Base-by-base conservation (phyloP, 2,113 vertebrate species). In the Calyptommatus sinebrachiatus region DNA sequence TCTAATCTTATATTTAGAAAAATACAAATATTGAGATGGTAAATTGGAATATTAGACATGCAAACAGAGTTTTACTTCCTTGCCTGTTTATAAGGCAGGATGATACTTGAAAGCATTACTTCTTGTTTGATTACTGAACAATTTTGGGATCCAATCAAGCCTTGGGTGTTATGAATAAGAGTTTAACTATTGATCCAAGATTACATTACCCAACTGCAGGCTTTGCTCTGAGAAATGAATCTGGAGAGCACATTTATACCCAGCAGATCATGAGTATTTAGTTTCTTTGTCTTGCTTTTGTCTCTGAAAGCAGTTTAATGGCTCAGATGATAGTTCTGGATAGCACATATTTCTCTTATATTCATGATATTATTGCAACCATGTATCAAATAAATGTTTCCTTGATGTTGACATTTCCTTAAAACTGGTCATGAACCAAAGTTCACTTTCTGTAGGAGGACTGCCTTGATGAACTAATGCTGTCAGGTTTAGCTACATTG, bases 141-240 rank as follows among this genome's bases (percentile, higher is more conserved):
- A 66, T 53, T 67, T 63, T 7, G 71, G 7, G n/a, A 41, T 63
- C 41, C 11, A 71, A 71, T 48, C 68, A 63, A 63, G n/a, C 35
- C 45, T 46, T 46, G 70, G 63, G n/a, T 48, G n/a, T 71, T 63
- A 63, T 79, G 46, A 71, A 71, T 79, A 22, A 21, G 69, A 62
- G 21, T 62, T 79, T 79, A 79, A 79, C 57, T 20, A 71, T 29
- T 73, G 78, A 35, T 8, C 65, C 22, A 66, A 66, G 22, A 66
- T 73, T 80, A 66, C 12, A 76, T 48, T 75, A 53, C 57, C 48
- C 21, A 16, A 76, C 48, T 75, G 35, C 11, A 46, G 72, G 11
- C 63, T 68, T 28, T 81, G 41, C 28, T 70, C 28, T 60, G 67
- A 74, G 62, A 76, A 60, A 12, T 35, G n/a, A 76, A 75, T 70